Conservation (phyloP, 2,113 vertebrate species). For the Cheilinus undulatus region DNA sequence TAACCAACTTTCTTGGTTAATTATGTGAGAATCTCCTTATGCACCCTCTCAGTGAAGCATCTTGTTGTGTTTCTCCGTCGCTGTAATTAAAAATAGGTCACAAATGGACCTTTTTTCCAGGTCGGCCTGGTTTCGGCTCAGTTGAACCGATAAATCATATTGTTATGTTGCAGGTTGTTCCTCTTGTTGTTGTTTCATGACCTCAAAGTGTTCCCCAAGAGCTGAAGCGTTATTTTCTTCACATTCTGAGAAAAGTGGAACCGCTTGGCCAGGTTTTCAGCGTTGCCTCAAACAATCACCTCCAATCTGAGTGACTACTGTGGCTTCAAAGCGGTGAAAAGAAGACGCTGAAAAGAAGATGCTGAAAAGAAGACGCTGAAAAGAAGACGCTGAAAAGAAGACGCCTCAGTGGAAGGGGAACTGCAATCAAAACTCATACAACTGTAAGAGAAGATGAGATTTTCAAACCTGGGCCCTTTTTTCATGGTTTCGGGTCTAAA, state of each 20-base stretch:
- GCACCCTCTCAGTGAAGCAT: not conserved
- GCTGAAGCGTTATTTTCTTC: not conserved
- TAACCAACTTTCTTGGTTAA: not conserved
- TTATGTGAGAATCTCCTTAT: not conserved
- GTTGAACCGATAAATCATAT: constrained; percentile 61
- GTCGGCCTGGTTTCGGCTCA: constrained; percentile 62
- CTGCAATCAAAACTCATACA: no score
- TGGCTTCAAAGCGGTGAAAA: not conserved
- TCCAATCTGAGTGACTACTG: not conserved
- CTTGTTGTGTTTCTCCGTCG: constrained; percentile 9
- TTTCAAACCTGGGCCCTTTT: no score
- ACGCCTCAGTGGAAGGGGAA: no score
- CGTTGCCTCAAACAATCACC: not conserved
- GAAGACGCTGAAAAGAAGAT: not conserved
- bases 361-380: not conserved
- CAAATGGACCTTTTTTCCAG: constrained; percentile 24
- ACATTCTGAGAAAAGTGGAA: not conserved
- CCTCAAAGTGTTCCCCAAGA: constrained; percentile 1
- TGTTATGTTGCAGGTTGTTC: constrained; percentile 14
- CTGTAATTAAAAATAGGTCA: constrained; percentile 65
- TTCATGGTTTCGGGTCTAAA: no score
- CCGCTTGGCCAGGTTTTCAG: not conserved
- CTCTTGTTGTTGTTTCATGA: constrained; percentile 11
- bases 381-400: no score
- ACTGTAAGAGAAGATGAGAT: no score